These are phyloP conservation scores for Drosophila cardini DNA, from an alignment of 1,140 invertebrate species.

Conservation along the genomic window DNA sequence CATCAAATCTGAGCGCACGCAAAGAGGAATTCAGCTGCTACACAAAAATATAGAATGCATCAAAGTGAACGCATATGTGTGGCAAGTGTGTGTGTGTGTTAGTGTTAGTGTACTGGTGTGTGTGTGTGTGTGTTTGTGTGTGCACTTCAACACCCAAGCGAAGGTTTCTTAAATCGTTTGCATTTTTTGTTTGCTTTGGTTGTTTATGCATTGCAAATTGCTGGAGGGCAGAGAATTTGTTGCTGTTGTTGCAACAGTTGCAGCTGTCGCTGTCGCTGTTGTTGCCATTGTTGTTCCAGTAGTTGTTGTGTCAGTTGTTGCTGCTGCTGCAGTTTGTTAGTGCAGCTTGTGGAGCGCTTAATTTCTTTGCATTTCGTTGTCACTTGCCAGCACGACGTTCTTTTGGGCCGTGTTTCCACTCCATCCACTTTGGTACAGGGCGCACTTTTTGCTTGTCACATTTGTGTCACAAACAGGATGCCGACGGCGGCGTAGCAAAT, in stretches of 20 bases:
- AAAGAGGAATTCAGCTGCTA: conserved; percentile 1
- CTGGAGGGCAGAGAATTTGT: conserved; percentile 28
- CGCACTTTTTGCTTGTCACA: conserved; percentile 84
- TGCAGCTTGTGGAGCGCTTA: conserved; percentile 75
- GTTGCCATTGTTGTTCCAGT: conserved; percentile 3
- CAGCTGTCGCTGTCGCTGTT: conserved; percentile 24
- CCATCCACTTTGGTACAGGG: conserved; percentile 75
- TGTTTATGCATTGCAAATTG: conserved; percentile 50
- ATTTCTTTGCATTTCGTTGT: conserved; percentile 81
- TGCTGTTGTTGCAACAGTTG: conserved; percentile 12
- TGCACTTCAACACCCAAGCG: conserved; percentile 3
- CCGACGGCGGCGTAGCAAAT: conserved; percentile 40
- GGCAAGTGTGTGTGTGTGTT: not conserved
- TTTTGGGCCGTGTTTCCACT: conserved; percentile 64
- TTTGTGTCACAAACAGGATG: conserved; percentile 84
- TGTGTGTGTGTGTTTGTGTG: not conserved
- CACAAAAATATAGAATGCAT: not conserved
- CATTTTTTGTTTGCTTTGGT: conserved; percentile 40
- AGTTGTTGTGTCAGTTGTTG: conserved; percentile 5
- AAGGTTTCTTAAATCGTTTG: conserved; percentile 37
- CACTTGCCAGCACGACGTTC: conserved; percentile 50
- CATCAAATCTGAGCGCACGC: not conserved
- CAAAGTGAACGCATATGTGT: conserved; percentile 13
- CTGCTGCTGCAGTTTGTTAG: conserved; percentile 40
- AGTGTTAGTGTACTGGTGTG: conserved; percentile 2